Percentiles rank a stretch among this genome's conserved stretches.
Evolutionary conservation across 2,113 vertebrate species (phyloP).

Genomic region (Ptilorrhoa leucosticta): DNA sequence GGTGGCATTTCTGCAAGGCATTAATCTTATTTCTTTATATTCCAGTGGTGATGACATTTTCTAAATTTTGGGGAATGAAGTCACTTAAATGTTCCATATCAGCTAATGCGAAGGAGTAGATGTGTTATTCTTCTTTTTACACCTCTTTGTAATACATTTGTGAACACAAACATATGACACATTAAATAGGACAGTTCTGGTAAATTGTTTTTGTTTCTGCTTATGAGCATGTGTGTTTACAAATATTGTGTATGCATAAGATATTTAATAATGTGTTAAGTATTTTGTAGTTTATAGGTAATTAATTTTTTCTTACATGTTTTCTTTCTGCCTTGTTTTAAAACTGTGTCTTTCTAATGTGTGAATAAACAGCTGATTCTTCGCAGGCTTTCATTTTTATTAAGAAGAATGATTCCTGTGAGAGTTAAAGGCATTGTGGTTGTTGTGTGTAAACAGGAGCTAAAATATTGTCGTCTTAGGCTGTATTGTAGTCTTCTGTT

Average conservation of each 20-base stretch:
- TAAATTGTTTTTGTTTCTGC: neutral
- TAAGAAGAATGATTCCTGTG: conserved; percentile 37
- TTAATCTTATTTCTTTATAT: neutral
- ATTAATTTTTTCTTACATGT: neutral
- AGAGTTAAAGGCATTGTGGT: conserved; percentile 21
- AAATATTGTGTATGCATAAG: neutral
- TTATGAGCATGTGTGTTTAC: neutral
- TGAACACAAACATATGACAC: neutral
- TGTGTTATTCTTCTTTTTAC: neutral
- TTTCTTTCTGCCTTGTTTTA: neutral
- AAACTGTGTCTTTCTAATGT: neutral
- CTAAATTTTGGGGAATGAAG: neutral
- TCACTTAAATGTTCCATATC: neutral
- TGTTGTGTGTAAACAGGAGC: conserved; percentile 51
- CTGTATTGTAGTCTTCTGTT: conserved; percentile 5
- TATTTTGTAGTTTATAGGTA: neutral
- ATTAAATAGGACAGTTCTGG: neutral
- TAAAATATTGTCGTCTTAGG: conserved; percentile 34
- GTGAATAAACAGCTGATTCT: conserved; percentile 31
- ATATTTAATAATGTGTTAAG: neutral
- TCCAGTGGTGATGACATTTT: neutral
- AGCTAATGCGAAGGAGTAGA: neutral
- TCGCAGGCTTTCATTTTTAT: conserved; percentile 54
- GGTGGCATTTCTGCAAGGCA: neutral
- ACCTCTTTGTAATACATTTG: neutral